Conservation (phyloP, 2,113 vertebrate genomes). For the Macheiramphus alcinus region DNA sequence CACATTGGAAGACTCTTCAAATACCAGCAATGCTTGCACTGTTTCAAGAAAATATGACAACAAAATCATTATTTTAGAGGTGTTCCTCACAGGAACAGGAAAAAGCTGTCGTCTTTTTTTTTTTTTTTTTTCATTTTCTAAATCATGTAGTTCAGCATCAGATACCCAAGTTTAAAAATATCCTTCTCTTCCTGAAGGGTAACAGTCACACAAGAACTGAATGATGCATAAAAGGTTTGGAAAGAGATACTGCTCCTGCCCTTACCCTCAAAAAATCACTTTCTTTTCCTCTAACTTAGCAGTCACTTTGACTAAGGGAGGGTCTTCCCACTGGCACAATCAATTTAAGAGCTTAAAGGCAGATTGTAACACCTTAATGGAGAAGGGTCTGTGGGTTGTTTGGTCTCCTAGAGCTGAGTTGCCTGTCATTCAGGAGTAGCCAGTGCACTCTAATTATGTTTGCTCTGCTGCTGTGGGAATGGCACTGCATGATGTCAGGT, state of each 20-base stretch:
- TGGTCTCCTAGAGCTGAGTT: neutral
- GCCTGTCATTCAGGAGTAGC: neutral
- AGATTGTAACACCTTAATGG: neutral
- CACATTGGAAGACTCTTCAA: neutral
- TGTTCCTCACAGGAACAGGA: neutral
- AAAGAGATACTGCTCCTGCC: neutral
- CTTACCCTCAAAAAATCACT: neutral
- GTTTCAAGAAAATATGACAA: neutral
- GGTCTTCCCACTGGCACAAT: neutral
- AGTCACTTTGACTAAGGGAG: neutral
- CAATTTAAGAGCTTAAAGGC: neutral
- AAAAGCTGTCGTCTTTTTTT: neutral
- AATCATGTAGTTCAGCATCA: neutral
- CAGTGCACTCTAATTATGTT: neutral
- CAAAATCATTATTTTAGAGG: neutral
- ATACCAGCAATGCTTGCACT: accelerated
- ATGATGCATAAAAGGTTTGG: neutral
- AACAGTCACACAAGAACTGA: neutral
- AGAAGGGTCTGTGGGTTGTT: neutral
- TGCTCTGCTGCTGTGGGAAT: neutral
- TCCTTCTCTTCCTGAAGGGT: neutral
- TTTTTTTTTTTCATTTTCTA: neutral
- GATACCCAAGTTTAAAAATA: neutral
- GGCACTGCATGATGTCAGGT: neutral
- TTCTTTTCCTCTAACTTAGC: neutral